Percentiles rank a stretch among this genome's conserved stretches.
Evolutionary conservation across 1,140 invertebrate species (phyloP).

Genomic region (Drosophila grimshawi): DNA sequence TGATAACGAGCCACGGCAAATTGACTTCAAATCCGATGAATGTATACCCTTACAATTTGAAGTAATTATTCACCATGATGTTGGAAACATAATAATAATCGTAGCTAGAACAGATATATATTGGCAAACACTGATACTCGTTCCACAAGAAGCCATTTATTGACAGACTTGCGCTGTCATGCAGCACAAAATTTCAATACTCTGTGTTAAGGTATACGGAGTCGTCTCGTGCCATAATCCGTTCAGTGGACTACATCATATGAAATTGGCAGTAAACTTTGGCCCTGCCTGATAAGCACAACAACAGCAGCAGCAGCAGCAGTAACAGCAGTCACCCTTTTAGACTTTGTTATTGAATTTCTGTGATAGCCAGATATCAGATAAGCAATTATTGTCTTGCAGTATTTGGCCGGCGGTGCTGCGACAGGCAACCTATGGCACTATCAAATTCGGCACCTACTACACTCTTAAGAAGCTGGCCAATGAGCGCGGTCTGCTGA

Average conservation of each 20-base stretch:
- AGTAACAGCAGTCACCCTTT: constrained; percentile 34
- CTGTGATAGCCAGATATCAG: constrained; percentile 28
- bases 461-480: constrained; percentile 93
- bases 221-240: constrained; percentile 43
- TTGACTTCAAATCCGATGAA: neutral
- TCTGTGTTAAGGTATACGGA: neutral
- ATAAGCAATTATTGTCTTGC: constrained; percentile 30
- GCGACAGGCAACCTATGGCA: constrained; percentile 97
- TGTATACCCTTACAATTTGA: no score
- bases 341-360: constrained; percentile 47
- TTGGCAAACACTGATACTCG: no score
- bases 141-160: no score
- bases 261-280: constrained; percentile 55
- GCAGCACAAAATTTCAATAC: neutral
- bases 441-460: constrained; percentile 98
- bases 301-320: constrained; percentile 1
- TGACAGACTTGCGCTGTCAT: no score
- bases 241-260: constrained; percentile 3
- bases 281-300: constrained; percentile 49
- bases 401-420: constrained; percentile 96
- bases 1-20: constrained; percentile 42
- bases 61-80: no score
- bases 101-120: no score
- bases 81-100: no score
- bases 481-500: constrained; percentile 86